Base-by-base conservation (phyloP, 2,797 vertebrate species). In the Knipowitschia caucasica region DNA sequence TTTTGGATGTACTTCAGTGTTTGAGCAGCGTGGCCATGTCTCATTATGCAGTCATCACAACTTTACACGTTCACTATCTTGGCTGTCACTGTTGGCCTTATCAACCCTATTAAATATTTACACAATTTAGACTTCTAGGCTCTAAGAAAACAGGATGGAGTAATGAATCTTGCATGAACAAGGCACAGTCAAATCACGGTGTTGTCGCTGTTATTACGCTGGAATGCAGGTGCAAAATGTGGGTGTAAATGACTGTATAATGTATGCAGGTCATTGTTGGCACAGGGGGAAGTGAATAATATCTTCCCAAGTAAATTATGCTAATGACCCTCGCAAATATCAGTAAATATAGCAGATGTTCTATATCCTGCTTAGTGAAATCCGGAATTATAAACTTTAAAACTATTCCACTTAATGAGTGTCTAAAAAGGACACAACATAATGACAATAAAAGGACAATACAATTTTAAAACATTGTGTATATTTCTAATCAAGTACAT, bases 41-140 rank as follows among this genome's bases (percentile, higher is more conserved):
- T 24, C 21, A 12, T 42, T 42, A 23, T 40, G 5, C 10, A 40
- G 21, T 23, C 38, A 17, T 27, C 15, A 15, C 9, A 17, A 17
- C 30, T 43, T 29, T 29, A 17, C 43, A 7, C 26, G 24, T 18
- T 30, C 17, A 29, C 44, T n/a, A 27, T 27, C 15, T 46, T 46
- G 26, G 17, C 17, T 20, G 9, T 1, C 17, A 30, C 26, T 30
- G 17, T 20, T 11, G 44, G 26, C 44, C 9, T 15, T 27, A 27
- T 45, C 43, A 27, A 15, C 25, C 26, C 25, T 30, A 30, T 29
- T 46, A 29, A 46, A 30, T 46, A 46, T 46, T 46, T 29, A 46
- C 26, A 46, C 26, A 18, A 5, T 46, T 46, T 30, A 27, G 18
- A 30, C 17, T 15, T 45, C 20, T 23, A 24, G 42, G 25, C n/a